Evolutionary conservation across 2,797 vertebrate species (phyloP).

Genomic region (Darevskia nairensis): DNA sequence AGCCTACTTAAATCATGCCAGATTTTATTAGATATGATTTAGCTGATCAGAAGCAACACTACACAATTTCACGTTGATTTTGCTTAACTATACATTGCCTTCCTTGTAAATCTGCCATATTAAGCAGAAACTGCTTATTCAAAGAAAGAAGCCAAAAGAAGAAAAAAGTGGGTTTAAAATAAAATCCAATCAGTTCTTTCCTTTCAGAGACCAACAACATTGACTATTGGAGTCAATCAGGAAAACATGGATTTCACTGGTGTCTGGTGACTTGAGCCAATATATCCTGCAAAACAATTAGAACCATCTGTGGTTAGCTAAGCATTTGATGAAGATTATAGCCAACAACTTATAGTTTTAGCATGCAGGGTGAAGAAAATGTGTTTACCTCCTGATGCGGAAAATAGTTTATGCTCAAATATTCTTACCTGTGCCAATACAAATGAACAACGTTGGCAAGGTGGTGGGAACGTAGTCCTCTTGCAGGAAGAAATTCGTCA

Average conservation of each 20-base stretch:
- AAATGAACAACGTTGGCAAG: slow-evolving; percentile 8
- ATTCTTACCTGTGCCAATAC: slow-evolving; percentile 15
- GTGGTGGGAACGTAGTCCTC: not conserved
- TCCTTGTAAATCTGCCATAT: slow-evolving; percentile 44
- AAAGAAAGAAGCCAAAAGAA: too few relatives aligned
- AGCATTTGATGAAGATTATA: slow-evolving; percentile 4
- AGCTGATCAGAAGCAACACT: slow-evolving; percentile 26
- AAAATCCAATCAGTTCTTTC: slow-evolving; percentile 28
- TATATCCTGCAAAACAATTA: slow-evolving; percentile 14
- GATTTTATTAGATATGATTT: slow-evolving; percentile 54
- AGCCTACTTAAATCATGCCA: slow-evolving; percentile 18
- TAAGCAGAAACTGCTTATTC: slow-evolving; percentile 37
- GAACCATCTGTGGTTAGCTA: slow-evolving; percentile 4
- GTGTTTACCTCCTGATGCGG: slow-evolving; percentile 6
- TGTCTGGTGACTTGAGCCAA: slow-evolving; percentile 26
- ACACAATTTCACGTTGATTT: slow-evolving; percentile 20
- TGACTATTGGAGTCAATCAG: slow-evolving; percentile 38
- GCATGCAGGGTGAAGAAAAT: not conserved
- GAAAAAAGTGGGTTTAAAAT: slow-evolving; percentile 21
- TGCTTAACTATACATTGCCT: slow-evolving; percentile 41
- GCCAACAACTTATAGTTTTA: slow-evolving; percentile 16
- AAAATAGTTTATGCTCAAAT: slow-evolving; percentile 30
- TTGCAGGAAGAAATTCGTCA: not conserved
- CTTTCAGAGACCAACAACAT: slow-evolving; percentile 32
- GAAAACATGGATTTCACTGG: not conserved